Evolutionary conservation across 2,113 vertebrate species (phyloP).

Genomic region (Eclectus roratus): DNA sequence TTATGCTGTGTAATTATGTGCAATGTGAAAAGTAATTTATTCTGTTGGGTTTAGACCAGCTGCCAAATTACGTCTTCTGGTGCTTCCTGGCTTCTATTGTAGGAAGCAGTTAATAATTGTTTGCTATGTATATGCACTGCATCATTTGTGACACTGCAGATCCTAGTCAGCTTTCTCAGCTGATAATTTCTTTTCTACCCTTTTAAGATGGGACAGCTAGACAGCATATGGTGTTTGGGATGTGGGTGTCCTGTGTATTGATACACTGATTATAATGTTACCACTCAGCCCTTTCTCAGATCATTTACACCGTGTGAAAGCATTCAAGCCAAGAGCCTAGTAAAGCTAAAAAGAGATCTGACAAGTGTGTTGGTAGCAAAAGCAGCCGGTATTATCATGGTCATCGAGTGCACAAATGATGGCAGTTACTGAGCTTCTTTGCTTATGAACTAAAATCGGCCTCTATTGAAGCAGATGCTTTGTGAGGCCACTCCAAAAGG

Average conservation of each 20-base stretch:
- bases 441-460: not conserved
- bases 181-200: not conserved
- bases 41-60: not conserved
- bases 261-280: not conserved
- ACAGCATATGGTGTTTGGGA: not conserved
- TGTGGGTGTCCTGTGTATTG: not conserved
- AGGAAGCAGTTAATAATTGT: not conserved
- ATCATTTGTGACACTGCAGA: not conserved
- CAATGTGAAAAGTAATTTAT: slow-evolving; percentile 13
- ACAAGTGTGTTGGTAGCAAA: not conserved
- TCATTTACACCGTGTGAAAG: not conserved
- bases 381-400: not conserved
- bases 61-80: not conserved
- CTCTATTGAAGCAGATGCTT: not conserved
- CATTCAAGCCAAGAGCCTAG: not conserved
- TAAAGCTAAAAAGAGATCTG: not conserved
- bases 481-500: not conserved
- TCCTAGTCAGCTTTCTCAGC: not conserved
- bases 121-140: not conserved
- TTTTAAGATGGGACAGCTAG: not conserved
- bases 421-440: not conserved
- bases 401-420: not conserved
- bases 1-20: slow-evolving; percentile 17
- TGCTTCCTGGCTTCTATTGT: not conserved
- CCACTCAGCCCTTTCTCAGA: not conserved